phyloP scores from a whole-genome alignment of 2,113 vertebrate genomes.

The Myrmecophaga tridactyla region DNA sequence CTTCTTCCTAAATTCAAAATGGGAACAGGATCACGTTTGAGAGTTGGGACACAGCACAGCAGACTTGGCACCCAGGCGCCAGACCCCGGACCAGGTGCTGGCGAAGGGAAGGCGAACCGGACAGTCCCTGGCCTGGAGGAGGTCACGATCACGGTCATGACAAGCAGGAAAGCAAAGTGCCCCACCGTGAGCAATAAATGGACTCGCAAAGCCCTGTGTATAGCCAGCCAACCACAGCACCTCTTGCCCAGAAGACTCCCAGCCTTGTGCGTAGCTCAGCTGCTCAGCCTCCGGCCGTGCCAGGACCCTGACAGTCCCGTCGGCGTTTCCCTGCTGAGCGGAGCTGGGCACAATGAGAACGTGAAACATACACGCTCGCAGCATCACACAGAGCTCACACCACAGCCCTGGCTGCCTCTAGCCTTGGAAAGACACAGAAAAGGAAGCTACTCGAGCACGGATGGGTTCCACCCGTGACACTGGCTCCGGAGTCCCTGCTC shows the following conservation, averaged over 20 bases:
- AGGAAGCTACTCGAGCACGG: not conserved
- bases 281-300: not conserved
- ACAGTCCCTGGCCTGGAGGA: not conserved
- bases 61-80: not conserved
- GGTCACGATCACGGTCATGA: not conserved
- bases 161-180: not conserved
- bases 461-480: not conserved
- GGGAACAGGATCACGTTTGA: not conserved
- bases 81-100: not conserved
- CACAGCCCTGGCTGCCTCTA: slow-evolving; percentile 21
- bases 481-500: not conserved
- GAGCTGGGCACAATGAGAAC: slow-evolving; percentile 34
- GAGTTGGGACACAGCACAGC: not conserved
- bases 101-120: not conserved
- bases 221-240: not conserved
- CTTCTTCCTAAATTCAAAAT: not conserved
- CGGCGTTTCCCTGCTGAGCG: not conserved
- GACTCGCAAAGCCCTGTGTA: not conserved
- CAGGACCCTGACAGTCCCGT: not conserved
- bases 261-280: not conserved
- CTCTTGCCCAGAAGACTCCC: not conserved
- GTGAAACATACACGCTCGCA: not conserved
- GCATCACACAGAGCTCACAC: not conserved
- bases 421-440: not conserved
- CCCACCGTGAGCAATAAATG: not conserved